These are phyloP conservation scores for Takifugu flavidus DNA, from an alignment of 2,113 vertebrate species.

Conservation along the genomic window DNA sequence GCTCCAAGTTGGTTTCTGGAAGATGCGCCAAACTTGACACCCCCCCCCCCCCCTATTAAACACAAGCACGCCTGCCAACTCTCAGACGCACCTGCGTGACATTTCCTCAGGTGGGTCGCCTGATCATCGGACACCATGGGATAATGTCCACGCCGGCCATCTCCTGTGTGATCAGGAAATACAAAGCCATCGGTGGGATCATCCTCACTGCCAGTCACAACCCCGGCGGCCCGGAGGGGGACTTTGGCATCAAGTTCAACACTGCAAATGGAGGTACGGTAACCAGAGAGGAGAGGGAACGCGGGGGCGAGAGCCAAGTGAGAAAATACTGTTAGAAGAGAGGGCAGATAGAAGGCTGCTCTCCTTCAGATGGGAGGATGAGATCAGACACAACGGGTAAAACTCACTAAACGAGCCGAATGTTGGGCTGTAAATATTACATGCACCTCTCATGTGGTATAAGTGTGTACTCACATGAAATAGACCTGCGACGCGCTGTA, in stretches of 20 bases:
- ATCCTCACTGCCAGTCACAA: slow-evolving; percentile 92
- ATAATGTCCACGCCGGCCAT: slow-evolving; percentile 91
- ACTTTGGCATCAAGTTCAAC: slow-evolving; percentile 97
- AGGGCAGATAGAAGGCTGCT: slow-evolving; percentile 6
- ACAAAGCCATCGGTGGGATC: slow-evolving; percentile 94
- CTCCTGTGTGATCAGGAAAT: slow-evolving; percentile 93
- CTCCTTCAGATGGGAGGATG: neutral
- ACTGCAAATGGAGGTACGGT: slow-evolving; percentile 88
- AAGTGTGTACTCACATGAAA: too few relatives aligned
- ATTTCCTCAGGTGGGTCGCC: slow-evolving; percentile 83
- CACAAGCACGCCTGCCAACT: slow-evolving; percentile 1
- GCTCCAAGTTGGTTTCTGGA: neutral
- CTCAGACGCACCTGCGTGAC: slow-evolving; percentile 35
- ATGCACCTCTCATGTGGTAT: too few relatives aligned
- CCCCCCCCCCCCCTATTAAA: neutral
- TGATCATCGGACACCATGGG: slow-evolving; percentile 93
- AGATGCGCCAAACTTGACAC: slow-evolving; percentile 2
- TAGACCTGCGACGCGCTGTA: too few relatives aligned
- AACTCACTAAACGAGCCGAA: too few relatives aligned
- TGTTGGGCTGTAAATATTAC: too few relatives aligned
- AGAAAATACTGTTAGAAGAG: slow-evolving; percentile 39
- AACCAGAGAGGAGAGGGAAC: slow-evolving; percentile 38
- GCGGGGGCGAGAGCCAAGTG: slow-evolving; percentile 24
- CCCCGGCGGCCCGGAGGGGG: slow-evolving; percentile 88
- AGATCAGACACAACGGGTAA: too few relatives aligned